A percentile compares a stretch with the other conserved stretches of the same genome.
phyloP scores from a whole-genome alignment of 2,797 vertebrate species.

The Intellagama lesueurii region DNA sequence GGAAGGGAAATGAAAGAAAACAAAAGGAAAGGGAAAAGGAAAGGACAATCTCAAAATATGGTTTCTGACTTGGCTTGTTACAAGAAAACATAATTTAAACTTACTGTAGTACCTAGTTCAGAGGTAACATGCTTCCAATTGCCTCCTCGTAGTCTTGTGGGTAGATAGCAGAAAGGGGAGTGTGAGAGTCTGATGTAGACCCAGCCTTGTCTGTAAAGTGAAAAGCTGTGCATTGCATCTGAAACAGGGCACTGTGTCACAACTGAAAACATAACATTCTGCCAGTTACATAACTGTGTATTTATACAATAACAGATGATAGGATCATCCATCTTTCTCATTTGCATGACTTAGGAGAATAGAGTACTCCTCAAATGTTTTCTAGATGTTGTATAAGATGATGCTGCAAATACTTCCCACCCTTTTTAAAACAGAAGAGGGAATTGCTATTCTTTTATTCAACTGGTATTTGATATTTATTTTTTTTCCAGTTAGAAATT shows the following conservation, averaged over 20 bases:
- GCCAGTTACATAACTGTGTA: conserved; percentile 1
- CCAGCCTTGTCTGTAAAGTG: background rate
- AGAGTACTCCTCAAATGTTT: background rate
- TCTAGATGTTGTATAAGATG: accelerated
- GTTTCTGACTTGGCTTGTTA: background rate
- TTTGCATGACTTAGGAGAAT: background rate
- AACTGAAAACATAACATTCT: background rate
- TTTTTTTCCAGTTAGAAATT: background rate
- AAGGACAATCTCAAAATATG: background rate
- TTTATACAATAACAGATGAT: conserved; percentile 22
- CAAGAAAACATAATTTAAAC: background rate
- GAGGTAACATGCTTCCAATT: background rate
- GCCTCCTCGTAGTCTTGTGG: background rate
- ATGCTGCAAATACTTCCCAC: background rate
- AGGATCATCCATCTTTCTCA: background rate
- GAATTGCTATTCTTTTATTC: background rate
- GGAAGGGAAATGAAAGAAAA: background rate
- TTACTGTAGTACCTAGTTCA: background rate
- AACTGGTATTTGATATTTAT: background rate
- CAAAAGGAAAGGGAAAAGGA: background rate
- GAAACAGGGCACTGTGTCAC: background rate
- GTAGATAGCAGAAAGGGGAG: background rate
- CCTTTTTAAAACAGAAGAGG: background rate
- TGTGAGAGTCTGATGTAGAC: background rate
- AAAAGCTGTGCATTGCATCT: background rate